These are phyloP conservation scores for Unio pictorum DNA, from an alignment of 2,888 invertebrate species.

Conservation along the genomic window DNA sequence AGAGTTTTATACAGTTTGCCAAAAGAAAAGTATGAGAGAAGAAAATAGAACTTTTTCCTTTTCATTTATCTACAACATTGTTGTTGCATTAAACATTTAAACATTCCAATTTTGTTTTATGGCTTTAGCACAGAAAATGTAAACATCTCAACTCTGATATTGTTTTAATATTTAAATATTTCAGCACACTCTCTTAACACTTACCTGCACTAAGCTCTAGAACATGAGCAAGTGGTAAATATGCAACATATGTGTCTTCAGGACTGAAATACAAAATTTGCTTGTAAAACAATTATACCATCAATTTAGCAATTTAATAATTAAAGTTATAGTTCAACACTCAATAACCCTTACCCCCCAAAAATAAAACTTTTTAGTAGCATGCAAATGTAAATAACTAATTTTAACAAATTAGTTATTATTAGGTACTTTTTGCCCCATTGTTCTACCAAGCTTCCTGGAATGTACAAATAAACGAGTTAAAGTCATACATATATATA, in stretches of 20 bases:
- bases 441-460: background rate
- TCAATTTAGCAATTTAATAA: background rate
- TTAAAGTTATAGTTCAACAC: background rate
- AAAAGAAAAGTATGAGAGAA: no score
- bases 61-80: no score
- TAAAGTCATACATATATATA: background rate
- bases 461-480: background rate
- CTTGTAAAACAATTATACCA: background rate
- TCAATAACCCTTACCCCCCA: no score
- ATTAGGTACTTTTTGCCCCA: background rate
- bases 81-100: no score
- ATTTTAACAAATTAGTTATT: no score
- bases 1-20: no score
- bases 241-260: conserved; percentile 91
- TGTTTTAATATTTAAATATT: no score
- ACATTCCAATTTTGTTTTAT: no score
- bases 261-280: conserved; percentile 31
- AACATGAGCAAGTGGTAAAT: conserved; percentile 96
- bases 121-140: no score
- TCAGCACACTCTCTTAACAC: conserved; percentile 5
- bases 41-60: no score
- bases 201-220: conserved; percentile 91
- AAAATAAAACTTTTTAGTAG: background rate
- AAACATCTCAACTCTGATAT: no score
- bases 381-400: background rate